These are phyloP conservation scores for Carcinoscorpius rotundicauda DNA, from an alignment of 1,140 invertebrate species.

Conservation along the genomic window DNA sequence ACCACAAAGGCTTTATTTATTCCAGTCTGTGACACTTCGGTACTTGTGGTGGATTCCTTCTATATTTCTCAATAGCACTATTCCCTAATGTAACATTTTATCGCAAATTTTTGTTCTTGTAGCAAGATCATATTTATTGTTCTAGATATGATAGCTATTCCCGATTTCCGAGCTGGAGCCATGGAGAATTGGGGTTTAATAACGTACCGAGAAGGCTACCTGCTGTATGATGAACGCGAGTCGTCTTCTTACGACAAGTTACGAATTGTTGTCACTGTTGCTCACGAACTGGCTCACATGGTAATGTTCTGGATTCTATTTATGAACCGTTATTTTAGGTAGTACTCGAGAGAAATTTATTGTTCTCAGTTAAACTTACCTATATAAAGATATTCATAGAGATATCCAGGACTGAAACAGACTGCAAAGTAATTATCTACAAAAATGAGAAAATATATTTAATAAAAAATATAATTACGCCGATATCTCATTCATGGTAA, in stretches of 20 bases:
- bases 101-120: no score
- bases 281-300: slow-evolving; percentile 72
- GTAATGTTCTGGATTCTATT: slow-evolving; percentile 1
- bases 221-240: slow-evolving; percentile 51
- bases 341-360: neutral
- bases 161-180: slow-evolving; percentile 83
- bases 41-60: no score
- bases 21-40: no score
- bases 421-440: neutral
- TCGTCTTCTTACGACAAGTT: slow-evolving; percentile 57
- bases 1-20: no score
- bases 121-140: no score
- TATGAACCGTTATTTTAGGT: neutral
- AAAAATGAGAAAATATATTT: slow-evolving; percentile 2
- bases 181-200: slow-evolving; percentile 95
- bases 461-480: neutral
- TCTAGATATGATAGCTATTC: slow-evolving; percentile 71
- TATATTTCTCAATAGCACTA: no score
- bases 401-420: neutral
- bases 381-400: neutral
- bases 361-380: neutral
- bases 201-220: slow-evolving; percentile 61
- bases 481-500: no score
- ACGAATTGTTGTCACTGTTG: slow-evolving; percentile 55
- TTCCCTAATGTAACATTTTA: no score